These are phyloP conservation scores for Cladopsammia gracilis DNA, from an alignment of 64 coral and sea anemone species.

Conservation along the genomic window DNA sequence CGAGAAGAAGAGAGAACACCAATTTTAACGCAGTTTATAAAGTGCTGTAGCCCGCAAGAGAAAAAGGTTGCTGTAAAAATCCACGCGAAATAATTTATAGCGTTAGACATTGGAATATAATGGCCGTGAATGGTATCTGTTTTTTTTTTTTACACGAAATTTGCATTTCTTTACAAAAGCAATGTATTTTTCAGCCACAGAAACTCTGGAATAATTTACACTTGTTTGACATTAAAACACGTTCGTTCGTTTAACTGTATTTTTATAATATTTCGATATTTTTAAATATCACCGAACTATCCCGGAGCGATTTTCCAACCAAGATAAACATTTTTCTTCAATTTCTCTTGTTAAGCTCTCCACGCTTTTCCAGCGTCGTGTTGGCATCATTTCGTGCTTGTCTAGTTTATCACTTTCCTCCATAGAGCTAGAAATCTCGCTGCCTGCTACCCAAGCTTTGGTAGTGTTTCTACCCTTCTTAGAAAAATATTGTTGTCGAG, in stretches of 20 bases:
- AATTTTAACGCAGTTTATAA: background rate
- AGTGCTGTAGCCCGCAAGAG: background rate
- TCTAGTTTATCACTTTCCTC: background rate
- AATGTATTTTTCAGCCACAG: background rate
- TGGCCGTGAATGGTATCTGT: no score
- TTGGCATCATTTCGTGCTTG: background rate
- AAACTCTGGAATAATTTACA: background rate
- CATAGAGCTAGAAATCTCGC: background rate
- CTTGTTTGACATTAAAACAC: background rate
- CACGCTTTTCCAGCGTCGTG: slow-evolving; percentile 25
- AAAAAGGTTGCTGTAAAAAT: background rate
- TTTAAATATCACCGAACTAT: background rate
- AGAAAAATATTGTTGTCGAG: background rate
- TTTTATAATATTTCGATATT: background rate
- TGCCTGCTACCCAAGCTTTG: background rate
- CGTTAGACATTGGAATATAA: background rate
- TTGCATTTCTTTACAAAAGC: slow-evolving; percentile 21
- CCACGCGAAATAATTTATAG: background rate
- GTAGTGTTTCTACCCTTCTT: background rate
- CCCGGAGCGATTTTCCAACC: slow-evolving; percentile 33
- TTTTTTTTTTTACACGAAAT: background rate
- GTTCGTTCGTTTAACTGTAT: background rate
- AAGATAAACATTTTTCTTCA: slow-evolving; percentile 29
- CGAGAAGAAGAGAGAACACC: background rate
- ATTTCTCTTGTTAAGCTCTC: slow-evolving; percentile 26